These are phyloP conservation scores for Catocala fraxini DNA, from an alignment of 2,888 invertebrate genomes.

Conservation along the genomic window DNA sequence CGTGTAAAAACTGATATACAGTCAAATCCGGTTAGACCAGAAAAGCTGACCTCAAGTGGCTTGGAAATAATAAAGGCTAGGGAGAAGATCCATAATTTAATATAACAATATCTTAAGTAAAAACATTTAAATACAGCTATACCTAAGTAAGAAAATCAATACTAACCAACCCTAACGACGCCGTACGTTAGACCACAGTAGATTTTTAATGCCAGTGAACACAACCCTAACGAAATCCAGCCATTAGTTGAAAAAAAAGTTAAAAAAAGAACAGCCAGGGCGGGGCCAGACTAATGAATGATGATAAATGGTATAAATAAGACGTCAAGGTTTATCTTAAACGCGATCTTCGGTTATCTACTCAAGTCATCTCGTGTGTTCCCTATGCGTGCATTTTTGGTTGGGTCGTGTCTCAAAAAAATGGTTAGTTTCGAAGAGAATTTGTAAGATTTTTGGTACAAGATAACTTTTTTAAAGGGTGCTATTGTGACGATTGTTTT, in stretches of 20 bases:
- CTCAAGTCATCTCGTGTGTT: conserved; percentile 40
- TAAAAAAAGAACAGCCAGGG: conserved; percentile 36
- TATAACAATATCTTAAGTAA: no score
- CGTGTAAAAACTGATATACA: no score
- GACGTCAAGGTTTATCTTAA: conserved; percentile 51
- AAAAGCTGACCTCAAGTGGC: no score
- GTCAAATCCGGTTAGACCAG: no score
- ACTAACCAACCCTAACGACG: no score
- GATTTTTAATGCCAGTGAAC: conserved; percentile 23
- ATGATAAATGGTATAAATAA: conserved; percentile 61
- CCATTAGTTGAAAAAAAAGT: conserved; percentile 45
- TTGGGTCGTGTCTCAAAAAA: conserved; percentile 24
- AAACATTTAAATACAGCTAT: no score
- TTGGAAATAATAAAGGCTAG: no score
- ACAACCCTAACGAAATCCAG: conserved; percentile 26
- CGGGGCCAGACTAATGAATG: conserved; percentile 54
- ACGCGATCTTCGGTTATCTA: conserved; percentile 54
- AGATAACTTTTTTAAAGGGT: conserved; percentile 4
- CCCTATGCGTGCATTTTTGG: conserved; percentile 18
- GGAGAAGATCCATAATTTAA: no score
- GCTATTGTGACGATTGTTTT: no score
- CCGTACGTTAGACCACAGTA: no score
- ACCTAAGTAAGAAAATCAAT: no score
- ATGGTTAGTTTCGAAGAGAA: neutral
- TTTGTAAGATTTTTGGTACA: conserved; percentile 5